Evolutionary conservation across 2,113 vertebrate species (phyloP), one percentile per base, ranked within the genome.

Genomic region (Scytalopus superciliaris): DNA sequence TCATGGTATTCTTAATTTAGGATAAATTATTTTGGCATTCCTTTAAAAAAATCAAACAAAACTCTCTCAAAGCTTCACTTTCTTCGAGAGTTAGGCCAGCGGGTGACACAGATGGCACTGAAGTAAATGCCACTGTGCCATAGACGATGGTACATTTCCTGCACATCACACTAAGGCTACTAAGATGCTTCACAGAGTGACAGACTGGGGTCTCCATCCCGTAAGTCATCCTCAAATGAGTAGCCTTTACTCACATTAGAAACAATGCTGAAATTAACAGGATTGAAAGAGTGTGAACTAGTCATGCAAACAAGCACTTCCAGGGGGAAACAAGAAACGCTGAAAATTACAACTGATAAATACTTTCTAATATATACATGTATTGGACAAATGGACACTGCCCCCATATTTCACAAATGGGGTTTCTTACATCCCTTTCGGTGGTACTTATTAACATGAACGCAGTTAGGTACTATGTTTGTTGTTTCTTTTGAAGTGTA

Each of bases 401-500:
- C 8, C 40, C 30, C 3, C 2, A 4, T 40, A 87, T 66, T 60
- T 82, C 79, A 30, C 5, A 66, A 76, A 68, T 44, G 9, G 24
- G 19, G 31, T 73, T 79, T 95, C 22, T 31, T 77, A 11, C 27
- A 45, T 10, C 18, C 25, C 13, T 66, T 74, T 87, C 27, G 18
- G 27, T 27, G 64, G 39, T 55, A 14, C 30, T 64, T 31, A 57
- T 37, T 60, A 40, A 25, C 63, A 57, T 5, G 19, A 81, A 87
- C 79, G 14, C 16, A n/a, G n/a, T 47, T 24, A 53, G 57, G 18
- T 19, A 67, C 12, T 45, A 9, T 40, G 53, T 30, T 78, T 92
- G 37, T 27, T 55, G n/a, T 55, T 89, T 40, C 50, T 96, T 84
- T 82, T 72, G 35, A 92, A 95, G 56, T 6, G 5, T n/a, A 84